Base-by-base conservation (phyloP, 2,888 invertebrate species). In the Ephialtes manifestator region DNA sequence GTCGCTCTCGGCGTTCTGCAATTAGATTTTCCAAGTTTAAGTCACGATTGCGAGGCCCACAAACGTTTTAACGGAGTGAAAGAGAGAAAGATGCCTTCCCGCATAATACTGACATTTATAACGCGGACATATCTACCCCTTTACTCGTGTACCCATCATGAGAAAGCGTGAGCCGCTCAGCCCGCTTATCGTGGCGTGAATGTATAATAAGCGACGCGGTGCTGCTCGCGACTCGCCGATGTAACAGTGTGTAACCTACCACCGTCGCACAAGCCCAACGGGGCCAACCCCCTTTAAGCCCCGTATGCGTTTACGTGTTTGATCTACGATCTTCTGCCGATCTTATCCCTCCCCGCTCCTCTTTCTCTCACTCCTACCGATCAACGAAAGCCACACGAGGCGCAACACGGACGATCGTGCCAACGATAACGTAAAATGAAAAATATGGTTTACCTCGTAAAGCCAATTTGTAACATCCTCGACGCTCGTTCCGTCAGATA, bases 51-150 rank as follows among this genome's bases (percentile, higher is more conserved):
- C 55, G 58, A 51, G 79, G 81, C 84, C 63, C 78, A 68, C 79
- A 79, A 63, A 28, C 31, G 28, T 76, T 81, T 80, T 80, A 53
- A 83, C 70, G 82, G 81, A 83, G 85, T 77, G 88, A 88, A 67
- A 82, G 79, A 60, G 85, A 79, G 82, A 85, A 84, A 90, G 91
- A 92, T 91, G 90, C 89, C 89, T 90, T 90, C 90, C 88, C 90
- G 94, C 90, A 94, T 94, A 94, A 94, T 94, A 92, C 93, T 90
- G 92, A 92, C 93, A 94, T 94, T 94, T 94, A 92, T 94, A 93
- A 94, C 92, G 89, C 91, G 90, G 92, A 90, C 93, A 90, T 93
- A 94, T 94, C 94, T 94, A 94, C 93, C 93, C 93, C 87, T 92
- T 93, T 91, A 89, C 90, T 89, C 89, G 89, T 90, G 90, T 91